These are phyloP conservation scores for Aurelia aurita complex sp. Pacific DNA, from an alignment of 30 jellyfish, hydroid and myxozoan genomes.

Conservation along the genomic window DNA sequence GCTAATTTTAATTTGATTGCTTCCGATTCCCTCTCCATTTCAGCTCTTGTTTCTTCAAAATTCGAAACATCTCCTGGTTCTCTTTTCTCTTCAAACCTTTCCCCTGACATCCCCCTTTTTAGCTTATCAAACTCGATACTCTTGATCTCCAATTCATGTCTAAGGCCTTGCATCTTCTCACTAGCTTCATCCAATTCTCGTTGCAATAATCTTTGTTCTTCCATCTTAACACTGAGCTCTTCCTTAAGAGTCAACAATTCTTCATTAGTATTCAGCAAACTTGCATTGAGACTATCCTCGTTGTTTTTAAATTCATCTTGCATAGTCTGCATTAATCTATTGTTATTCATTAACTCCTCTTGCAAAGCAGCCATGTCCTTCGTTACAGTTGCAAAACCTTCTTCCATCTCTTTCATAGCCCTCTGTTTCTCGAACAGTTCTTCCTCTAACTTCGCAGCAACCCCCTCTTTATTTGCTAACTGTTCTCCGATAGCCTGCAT, in stretches of 20 bases:
- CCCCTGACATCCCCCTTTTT: conserved; percentile 7
- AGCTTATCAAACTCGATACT: conserved; percentile 16
- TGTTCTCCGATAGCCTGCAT: conserved; percentile 49
- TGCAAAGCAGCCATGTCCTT: background rate
- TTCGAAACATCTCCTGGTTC: background rate
- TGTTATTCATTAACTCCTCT: conserved; percentile 1
- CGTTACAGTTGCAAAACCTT: background rate
- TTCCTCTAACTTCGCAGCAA: background rate
- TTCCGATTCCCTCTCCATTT: conserved; percentile 48
- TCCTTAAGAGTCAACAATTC: conserved; percentile 14
- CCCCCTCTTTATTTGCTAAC: background rate
- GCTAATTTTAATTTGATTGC: conserved; percentile 74
- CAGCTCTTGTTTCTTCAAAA: background rate
- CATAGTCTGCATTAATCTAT: background rate
- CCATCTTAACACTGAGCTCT: background rate
- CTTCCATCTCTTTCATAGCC: background rate
- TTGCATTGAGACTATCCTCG: conserved; percentile 14
- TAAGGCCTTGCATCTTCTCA: conserved; percentile 19
- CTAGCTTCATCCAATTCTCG: conserved; percentile 7
- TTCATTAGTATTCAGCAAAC: conserved; percentile 14
- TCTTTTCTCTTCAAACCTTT: background rate
- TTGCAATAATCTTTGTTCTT: background rate
- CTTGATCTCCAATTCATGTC: conserved; percentile 25
- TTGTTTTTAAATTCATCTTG: background rate
- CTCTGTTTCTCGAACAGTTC: background rate